These are phyloP conservation scores for Bradypodion ventrale DNA, from an alignment of 2,797 vertebrate species.

Conservation along the genomic window DNA sequence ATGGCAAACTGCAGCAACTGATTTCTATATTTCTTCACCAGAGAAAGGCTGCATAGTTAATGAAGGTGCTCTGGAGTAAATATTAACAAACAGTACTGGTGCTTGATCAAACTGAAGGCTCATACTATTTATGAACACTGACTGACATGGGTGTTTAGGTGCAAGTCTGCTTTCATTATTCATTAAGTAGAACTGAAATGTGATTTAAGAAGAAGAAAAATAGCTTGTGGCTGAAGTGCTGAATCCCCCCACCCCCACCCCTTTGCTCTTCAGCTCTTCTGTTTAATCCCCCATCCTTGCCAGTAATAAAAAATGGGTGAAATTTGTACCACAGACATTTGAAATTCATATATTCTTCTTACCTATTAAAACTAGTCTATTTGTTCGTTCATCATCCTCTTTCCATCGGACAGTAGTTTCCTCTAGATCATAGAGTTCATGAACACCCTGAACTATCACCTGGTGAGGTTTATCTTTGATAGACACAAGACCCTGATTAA, in stretches of 20 bases:
- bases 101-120: background rate
- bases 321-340: background rate
- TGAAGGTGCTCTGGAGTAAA: background rate
- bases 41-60: background rate
- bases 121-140: background rate
- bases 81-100: background rate
- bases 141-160: too few species aligned
- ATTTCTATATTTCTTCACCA: background rate
- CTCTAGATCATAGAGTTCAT: conserved; percentile 94
- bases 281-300: too few species aligned
- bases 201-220: background rate
- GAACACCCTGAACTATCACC: conserved; percentile 93
- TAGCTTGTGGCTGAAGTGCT: background rate
- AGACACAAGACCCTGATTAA: conserved; percentile 88
- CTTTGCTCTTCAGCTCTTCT: too few species aligned
- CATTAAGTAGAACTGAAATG: background rate
- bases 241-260: too few species aligned
- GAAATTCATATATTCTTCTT: conserved; percentile 31
- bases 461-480: conserved; percentile 85
- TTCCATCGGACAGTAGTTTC: conserved; percentile 87
- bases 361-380: conserved; percentile 93
- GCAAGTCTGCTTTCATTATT: too few species aligned
- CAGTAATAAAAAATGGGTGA: background rate
- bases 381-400: conserved; percentile 79
- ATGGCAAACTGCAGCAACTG: background rate